Evolutionary conservation across 2,888 invertebrate species (phyloP), one percentile per base, ranked within the genome.

Genomic region (Disparrhopalites patrizii): DNA sequence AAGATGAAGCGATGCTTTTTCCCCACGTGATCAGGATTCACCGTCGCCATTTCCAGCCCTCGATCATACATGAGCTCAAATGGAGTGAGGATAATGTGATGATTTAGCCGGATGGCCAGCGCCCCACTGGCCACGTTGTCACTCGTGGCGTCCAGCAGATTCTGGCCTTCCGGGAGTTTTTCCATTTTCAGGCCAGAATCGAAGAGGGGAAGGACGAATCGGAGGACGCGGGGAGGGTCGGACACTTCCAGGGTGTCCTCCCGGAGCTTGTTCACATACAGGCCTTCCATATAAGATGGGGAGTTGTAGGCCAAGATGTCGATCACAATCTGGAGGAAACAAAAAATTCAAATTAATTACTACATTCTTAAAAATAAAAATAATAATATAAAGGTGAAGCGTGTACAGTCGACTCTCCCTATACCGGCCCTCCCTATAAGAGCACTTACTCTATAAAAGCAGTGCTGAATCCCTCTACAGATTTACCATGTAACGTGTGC

Each of bases 271-370:
- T 76, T 68, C 25, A 80, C 66, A 64, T 75, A 76, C 63, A 79
- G 71, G 18, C 77, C 76, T 25, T 78, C 77, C 38, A 80, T 66
- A 30, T 80, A 75, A 23, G 76, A 76, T 1, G 78, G 77, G 18
- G 77, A 76, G 20, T 79, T 77, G 67, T 78, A 78, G 1, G 77
- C 77, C 8, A 78, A 70, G 23, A 80, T 60, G 69, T 80, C 80
- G 8, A 79, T 74, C 1, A 79, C 71, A 30, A 78, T 54, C 76
- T 77, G 67, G 1, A 70, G 73, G 52, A 8, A 40, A 65, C 33
- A 43, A 40, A 3, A 36, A 36, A 36, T 36, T 10, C 7, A 36
- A 10, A 36, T 10, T 36, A 36, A 36, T 36, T 10, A 36, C 15
- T 10, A 10, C 43, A 43, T 18, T 18, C 20, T 5, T 18, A 43